Conservation (phyloP, 2,888 invertebrate species). For the Unio pictorum region DNA sequence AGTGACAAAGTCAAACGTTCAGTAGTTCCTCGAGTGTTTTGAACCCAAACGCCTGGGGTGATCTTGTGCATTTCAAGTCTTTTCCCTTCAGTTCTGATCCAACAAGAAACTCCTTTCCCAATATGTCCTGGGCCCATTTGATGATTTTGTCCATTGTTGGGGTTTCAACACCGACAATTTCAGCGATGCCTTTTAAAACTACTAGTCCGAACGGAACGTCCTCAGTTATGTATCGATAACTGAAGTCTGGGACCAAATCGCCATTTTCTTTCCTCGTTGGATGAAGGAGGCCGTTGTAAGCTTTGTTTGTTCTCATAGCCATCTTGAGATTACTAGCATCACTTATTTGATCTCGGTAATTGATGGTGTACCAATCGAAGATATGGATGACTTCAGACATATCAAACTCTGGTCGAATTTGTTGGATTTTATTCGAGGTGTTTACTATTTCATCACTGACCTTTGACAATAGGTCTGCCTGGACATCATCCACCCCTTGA, state of each 20-base stretch:
- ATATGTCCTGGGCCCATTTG: constrained; percentile 49
- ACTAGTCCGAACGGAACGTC: constrained; percentile 56
- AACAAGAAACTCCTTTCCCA: constrained; percentile 53
- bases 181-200: constrained; percentile 54
- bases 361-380: constrained; percentile 48
- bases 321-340: constrained; percentile 38
- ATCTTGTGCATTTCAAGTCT: constrained; percentile 44
- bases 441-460: constrained; percentile 53
- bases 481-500: constrained; percentile 50
- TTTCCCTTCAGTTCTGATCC: constrained; percentile 44
- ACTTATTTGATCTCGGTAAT: constrained; percentile 42
- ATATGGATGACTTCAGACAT: constrained; percentile 49
- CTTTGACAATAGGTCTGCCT: constrained; percentile 42
- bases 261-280: constrained; percentile 44
- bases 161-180: constrained; percentile 48
- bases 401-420: constrained; percentile 35
- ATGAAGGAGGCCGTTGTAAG: constrained; percentile 50
- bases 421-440: constrained; percentile 43
- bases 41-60: constrained; percentile 54
- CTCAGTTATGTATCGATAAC: constrained; percentile 52
- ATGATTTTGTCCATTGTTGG: constrained; percentile 52
- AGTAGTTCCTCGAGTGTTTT: constrained; percentile 36
- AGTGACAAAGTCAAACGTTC: too few relatives aligned
- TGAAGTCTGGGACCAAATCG: constrained; percentile 52
- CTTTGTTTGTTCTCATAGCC: constrained; percentile 48